These are phyloP conservation scores for Halocaridina rubra DNA, from an alignment of 2,888 invertebrate genomes.

Conservation along the genomic window DNA sequence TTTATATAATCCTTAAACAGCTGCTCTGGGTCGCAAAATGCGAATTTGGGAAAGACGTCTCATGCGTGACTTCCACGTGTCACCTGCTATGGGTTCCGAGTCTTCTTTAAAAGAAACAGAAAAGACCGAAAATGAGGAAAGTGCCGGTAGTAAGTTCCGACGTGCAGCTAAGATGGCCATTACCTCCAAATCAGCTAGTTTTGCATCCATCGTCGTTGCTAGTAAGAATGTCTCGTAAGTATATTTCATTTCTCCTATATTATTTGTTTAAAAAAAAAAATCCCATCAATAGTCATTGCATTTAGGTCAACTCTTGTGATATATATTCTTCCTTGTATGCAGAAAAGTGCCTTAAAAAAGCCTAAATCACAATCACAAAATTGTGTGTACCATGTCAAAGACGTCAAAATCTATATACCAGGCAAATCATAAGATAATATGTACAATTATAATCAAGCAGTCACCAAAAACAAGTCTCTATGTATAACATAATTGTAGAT, in stretches of 20 bases:
- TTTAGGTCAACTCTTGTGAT: no score
- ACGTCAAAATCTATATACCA: no score
- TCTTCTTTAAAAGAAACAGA: constrained; percentile 67
- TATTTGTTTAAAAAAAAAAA: no score
- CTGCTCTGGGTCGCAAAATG: constrained; percentile 79
- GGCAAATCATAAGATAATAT: no score
- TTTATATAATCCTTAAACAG: constrained; percentile 69
- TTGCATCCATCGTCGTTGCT: constrained; percentile 71
- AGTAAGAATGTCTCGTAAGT: constrained; percentile 70
- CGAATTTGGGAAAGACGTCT: constrained; percentile 87
- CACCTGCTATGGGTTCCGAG: constrained; percentile 77
- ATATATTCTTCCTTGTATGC: neutral
- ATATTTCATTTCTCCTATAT: no score
- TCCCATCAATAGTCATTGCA: no score
- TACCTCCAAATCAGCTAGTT: constrained; percentile 69
- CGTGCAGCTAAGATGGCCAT: constrained; percentile 81
- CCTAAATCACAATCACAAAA: no score
- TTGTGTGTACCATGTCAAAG: no score
- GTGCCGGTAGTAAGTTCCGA: constrained; percentile 77
- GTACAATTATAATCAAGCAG: no score
- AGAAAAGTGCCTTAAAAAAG: no score
- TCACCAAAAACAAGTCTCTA: no score
- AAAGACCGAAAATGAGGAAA: constrained; percentile 70
- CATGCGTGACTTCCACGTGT: constrained; percentile 89
- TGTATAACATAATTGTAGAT: no score